Evolutionary conservation across 2,797 vertebrate species (phyloP).

Genomic region (Myotis pilosus): DNA sequence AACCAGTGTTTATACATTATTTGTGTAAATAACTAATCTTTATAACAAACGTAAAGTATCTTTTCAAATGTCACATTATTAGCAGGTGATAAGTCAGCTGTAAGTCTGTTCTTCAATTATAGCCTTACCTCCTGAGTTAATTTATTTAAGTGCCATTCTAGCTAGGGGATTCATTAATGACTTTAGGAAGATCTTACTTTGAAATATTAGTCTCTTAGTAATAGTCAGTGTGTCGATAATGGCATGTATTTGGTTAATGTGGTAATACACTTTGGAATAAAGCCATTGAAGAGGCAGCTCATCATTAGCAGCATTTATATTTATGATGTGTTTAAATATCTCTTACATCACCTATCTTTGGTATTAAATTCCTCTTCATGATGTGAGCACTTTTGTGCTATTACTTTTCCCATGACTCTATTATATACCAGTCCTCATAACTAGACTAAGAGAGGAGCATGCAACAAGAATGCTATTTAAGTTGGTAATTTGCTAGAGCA

Average conservation of each 20-base stretch:
- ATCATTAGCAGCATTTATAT: conserved; percentile 26
- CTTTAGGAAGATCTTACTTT: background rate
- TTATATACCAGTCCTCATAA: conserved; percentile 29
- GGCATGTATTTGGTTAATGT: background rate
- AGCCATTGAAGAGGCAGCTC: background rate
- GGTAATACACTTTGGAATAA: background rate
- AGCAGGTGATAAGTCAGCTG: background rate
- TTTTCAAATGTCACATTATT: conserved; percentile 15
- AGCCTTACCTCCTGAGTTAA: background rate
- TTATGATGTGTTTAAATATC: conserved; percentile 34
- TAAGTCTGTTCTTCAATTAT: background rate
- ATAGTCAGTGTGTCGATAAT: background rate
- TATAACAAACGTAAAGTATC: background rate
- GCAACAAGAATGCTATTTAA: conserved; percentile 12
- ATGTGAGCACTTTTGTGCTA: conserved; percentile 12
- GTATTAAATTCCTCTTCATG: conserved; percentile 39
- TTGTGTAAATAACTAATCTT: conserved; percentile 35
- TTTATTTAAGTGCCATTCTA: background rate
- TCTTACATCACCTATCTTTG: conserved; percentile 3
- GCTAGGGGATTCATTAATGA: background rate
- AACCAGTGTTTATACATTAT: background rate
- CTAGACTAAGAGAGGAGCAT: background rate
- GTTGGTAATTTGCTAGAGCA: background rate
- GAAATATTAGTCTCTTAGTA: conserved; percentile 42
- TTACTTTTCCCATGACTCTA: background rate